Percentiles rank a stretch among this genome's conserved stretches.
Conservation (phyloP, 1,140 invertebrate genomes). For the Anthonomus grandis region DNA sequence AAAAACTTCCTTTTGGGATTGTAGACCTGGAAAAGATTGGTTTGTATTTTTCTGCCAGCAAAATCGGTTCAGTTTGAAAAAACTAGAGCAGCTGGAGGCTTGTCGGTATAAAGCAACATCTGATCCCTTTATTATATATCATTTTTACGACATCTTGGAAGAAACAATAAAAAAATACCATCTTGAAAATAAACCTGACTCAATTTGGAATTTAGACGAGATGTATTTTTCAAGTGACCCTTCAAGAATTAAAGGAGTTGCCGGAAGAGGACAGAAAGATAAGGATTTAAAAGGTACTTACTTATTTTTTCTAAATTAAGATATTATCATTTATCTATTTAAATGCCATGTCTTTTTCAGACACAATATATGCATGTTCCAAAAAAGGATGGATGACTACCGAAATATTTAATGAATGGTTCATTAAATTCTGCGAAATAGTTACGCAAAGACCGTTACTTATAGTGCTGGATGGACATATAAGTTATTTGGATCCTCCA, state of each 20-base stretch:
- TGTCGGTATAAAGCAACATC: not conserved
- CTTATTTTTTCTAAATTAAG: too few relatives aligned
- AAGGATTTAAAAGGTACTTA: too few relatives aligned
- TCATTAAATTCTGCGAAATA: not conserved
- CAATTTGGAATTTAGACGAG: not conserved
- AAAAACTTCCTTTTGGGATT: not conserved
- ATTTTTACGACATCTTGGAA: not conserved
- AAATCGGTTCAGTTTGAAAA: not conserved
- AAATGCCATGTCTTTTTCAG: too few relatives aligned
- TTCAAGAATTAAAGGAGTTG: not conserved
- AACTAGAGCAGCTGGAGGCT: not conserved
- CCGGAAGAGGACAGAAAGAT: not conserved
- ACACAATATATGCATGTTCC: not conserved
- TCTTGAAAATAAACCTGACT: not conserved
- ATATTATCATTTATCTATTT: too few relatives aligned
- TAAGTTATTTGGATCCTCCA: not conserved
- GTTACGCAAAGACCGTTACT: not conserved
- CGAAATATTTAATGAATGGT: not conserved
- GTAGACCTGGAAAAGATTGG: not conserved
- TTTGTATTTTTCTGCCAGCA: not conserved
- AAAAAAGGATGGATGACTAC: not conserved
- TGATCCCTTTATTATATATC: not conserved
- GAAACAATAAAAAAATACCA: not conserved
- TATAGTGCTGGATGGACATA: not conserved
- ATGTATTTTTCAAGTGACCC: not conserved